Conservation (phyloP, 2,797 vertebrate species). For the Hemitrygon akajei region DNA sequence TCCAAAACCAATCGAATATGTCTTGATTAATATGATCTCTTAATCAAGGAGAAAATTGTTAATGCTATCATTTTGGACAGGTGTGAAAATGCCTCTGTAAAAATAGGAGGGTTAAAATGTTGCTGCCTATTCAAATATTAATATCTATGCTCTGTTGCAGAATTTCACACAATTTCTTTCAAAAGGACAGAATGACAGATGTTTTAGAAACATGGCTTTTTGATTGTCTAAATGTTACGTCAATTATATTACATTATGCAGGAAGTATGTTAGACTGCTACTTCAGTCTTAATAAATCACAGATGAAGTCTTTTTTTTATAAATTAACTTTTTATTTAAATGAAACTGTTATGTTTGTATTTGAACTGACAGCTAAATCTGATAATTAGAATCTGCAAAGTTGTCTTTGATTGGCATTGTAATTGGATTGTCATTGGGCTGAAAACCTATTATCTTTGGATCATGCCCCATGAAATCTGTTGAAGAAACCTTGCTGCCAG, state of each 20-base stretch:
- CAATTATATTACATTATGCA: constrained; percentile 67
- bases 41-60: constrained; percentile 24
- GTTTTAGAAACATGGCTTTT: constrained; percentile 41
- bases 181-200: constrained; percentile 36
- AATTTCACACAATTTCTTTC: constrained; percentile 34
- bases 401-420: constrained; percentile 99
- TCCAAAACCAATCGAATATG: constrained; percentile 29
- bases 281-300: constrained; percentile 71
- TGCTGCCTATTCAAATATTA: constrained; percentile 33
- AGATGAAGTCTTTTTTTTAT: constrained; percentile 65
- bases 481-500: constrained; percentile 99
- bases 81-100: constrained; percentile 35
- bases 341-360: constrained; percentile 98
- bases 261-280: constrained; percentile 68
- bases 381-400: constrained; percentile 99
- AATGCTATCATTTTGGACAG: constrained; percentile 27
- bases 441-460: constrained; percentile 99
- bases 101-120: constrained; percentile 33
- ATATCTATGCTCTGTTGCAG: background rate
- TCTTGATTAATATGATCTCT: constrained; percentile 31
- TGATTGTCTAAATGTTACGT: constrained; percentile 60
- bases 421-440: constrained; percentile 99
- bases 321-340: constrained; percentile 94
- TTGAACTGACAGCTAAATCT: constrained; percentile 99
- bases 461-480: constrained; percentile 99